These are phyloP conservation scores for Trichomycterus rosablanca DNA, from an alignment of 2,113 vertebrate genomes.

Conservation along the genomic window DNA sequence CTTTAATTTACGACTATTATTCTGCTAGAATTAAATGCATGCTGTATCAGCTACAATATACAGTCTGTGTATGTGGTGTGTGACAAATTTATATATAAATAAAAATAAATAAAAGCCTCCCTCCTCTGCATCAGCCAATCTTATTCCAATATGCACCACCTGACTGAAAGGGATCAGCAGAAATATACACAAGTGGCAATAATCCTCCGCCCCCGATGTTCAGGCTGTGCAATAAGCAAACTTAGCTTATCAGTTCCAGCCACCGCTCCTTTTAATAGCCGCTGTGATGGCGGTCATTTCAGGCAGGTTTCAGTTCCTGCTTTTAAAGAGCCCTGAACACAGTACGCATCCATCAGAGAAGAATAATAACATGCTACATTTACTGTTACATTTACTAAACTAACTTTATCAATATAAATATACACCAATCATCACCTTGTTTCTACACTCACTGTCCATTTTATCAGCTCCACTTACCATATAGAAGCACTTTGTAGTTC, in stretches of 20 bases:
- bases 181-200: slow-evolving; percentile 69
- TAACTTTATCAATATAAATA: no score
- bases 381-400: slow-evolving; percentile 15
- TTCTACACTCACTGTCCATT: no score
- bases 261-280: slow-evolving; percentile 68
- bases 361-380: slow-evolving; percentile 13
- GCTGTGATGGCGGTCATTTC: slow-evolving; percentile 50
- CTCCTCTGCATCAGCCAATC: slow-evolving; percentile 63
- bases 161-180: slow-evolving; percentile 72
- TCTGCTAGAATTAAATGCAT: slow-evolving; percentile 3
- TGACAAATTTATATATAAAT: neutral
- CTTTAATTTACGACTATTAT: slow-evolving; percentile 3
- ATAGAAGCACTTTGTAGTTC: no score
- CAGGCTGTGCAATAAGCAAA: slow-evolving; percentile 60
- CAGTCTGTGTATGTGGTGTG: slow-evolving; percentile 4
- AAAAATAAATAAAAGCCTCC: slow-evolving; percentile 50
- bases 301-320: slow-evolving; percentile 58
- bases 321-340: slow-evolving; percentile 45
- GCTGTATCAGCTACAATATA: neutral
- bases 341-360: slow-evolving; percentile 25
- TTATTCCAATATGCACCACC: slow-evolving; percentile 66
- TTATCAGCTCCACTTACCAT: no score
- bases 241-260: slow-evolving; percentile 69
- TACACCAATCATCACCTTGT: no score
- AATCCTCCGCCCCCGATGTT: slow-evolving; percentile 63